A percentile compares a stretch with the other conserved stretches of the same genome.
These are phyloP conservation scores for Greenwoodochromis staneri DNA, from an alignment of 2,113 vertebrate species.

Conservation along the genomic window DNA sequence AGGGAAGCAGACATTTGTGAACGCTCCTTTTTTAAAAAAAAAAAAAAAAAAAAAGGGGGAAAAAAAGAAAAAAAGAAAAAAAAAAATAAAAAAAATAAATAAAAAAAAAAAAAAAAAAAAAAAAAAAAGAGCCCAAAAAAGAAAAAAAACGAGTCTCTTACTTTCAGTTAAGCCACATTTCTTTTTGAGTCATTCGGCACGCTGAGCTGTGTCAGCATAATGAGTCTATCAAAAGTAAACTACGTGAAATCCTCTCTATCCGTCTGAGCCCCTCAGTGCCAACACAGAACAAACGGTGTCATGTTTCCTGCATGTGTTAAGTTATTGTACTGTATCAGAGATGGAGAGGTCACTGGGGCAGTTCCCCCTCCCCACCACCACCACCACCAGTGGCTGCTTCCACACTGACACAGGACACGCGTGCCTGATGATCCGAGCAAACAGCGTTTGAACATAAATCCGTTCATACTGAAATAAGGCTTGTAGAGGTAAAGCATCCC, in stretches of 20 bases:
- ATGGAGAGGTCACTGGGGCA: conserved; percentile 20
- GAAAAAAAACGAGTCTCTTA: not conserved
- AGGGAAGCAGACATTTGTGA: too few relatives aligned
- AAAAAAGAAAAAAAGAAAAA: not conserved
- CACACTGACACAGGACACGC: not conserved
- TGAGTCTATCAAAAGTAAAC: not conserved
- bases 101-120: too few relatives aligned
- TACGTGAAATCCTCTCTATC: not conserved
- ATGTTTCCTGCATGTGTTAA: not conserved
- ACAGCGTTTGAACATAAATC: conserved; percentile 34
- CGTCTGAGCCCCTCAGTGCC: not conserved
- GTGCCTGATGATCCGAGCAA: not conserved
- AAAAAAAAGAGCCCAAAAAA: not conserved
- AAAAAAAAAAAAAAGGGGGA: not conserved
- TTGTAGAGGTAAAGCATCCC: conserved; percentile 8
- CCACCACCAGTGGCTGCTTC: not conserved
- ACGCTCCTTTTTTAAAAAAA: too few relatives aligned
- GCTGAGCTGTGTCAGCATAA: conserved; percentile 14
- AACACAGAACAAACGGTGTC: not conserved
- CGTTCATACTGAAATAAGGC: not conserved
- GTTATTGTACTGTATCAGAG: not conserved
- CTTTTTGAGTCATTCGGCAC: not conserved
- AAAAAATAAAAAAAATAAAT: not conserved
- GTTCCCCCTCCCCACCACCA: not conserved
- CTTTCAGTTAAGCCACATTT: conserved; percentile 10